Evolutionary conservation across 2,113 vertebrate species (phyloP), one percentile per base, ranked within the genome.

Genomic region (Prionailurus viverrinus): DNA sequence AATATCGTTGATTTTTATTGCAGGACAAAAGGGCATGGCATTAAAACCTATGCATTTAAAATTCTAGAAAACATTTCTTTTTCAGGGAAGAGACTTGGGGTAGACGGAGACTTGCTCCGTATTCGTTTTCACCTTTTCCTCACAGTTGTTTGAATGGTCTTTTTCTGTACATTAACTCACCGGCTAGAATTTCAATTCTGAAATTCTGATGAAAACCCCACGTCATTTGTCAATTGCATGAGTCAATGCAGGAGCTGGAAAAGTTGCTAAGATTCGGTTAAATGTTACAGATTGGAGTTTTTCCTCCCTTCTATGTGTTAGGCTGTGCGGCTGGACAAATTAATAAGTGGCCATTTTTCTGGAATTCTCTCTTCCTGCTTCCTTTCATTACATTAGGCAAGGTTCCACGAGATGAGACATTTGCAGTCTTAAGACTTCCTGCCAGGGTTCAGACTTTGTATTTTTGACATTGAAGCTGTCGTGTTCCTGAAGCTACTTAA

Each of bases 361-460:
- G 98, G 98, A 98, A 91, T 97, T 96, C 93, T 96, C 94, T 98
- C 97, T 98, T 97, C 98, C 98, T 98, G 98, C 98, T 98, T 99
- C 98, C 98, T 98, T 98, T 98, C 98, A 98, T 99, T 99, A 91
- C 96, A 13, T 94, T 96, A 97, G 96, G 98, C 94, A 93, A 96
- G 97, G 93, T 98, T 98, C 97, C 98, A 97, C 92, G 92, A 97
- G 98, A 98, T 98, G 98, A 99, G 99, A 98, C 98, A 94, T 98
- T 99, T 98, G 98, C 98, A 98, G 97, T 95, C 98, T 97, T 98
- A 78, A 98, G 98, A 98, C 99, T 99, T 99, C 99, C 99, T 99
- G 99, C 98, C 80, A 88, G 93, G 98, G 98, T 97, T 98, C 97
- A 95, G 98, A 97, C 98, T 98, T 97, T 92, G 98, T 96, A 61